Evolutionary conservation across 2,888 invertebrate genomes (phyloP), one percentile per base, ranked within the genome.

Genomic region (Villa cingulata): DNA sequence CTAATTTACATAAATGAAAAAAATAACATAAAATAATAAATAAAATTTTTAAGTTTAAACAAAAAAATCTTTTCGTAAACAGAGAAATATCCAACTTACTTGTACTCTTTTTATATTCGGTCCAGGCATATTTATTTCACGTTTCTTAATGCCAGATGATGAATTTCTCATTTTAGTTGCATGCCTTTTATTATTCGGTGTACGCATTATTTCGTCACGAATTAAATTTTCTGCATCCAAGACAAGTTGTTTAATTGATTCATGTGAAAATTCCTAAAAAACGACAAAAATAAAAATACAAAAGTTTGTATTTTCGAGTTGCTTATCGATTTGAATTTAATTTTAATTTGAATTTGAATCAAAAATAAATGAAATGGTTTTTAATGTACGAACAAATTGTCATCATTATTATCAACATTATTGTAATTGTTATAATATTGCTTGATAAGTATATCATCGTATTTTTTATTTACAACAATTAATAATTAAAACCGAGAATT

Each of bases 211-310:
- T 54, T 65, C 65, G 58, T 69, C 73, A 66, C 74, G 78, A 43
- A 88, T 86, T 64, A 88, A 72, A 65, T 83, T 81, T 62, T 88
- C 88, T 16, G 86, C 88, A 60, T 84, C 80, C 57, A 81, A 80
- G 51, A 88, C 86, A 50, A 89, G 72, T 65, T 81, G 77, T 60
- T 81, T 79, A 56, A 86, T 81, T 62, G 80, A 78, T 58, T 74
- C 73, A 23, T 23, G 23, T 23, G 23, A 23, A 23, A 23, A 23
- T 7, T 23, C 23, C 23, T 23, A 23, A 6, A 23, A 23, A 23
- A 23, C n/a, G n/a, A n/a, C n/a, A n/a, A n/a, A n/a, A n/a, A n/a
- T n/a, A n/a, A n/a, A n/a, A n/a, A n/a, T n/a, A n/a, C n/a, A n/a
- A n/a, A n/a, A n/a, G n/a, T n/a, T n/a, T n/a, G n/a, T n/a, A n/a